Percentiles rank a stretch among this genome's conserved stretches.
Conservation (phyloP, 2,113 vertebrate genomes). For the Hemichromis elongatus region DNA sequence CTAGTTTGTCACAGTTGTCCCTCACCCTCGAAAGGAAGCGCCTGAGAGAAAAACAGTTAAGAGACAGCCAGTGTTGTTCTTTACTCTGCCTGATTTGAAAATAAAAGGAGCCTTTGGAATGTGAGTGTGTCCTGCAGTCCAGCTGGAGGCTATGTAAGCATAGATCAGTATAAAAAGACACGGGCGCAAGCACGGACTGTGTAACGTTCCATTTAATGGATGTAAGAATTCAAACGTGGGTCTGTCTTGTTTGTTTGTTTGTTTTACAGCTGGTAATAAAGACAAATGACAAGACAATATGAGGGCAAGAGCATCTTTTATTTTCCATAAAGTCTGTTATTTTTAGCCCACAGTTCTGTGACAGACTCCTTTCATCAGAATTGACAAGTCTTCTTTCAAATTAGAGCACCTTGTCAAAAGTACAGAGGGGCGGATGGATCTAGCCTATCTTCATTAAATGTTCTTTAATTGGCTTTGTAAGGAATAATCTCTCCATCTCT, state of each 20-base stretch:
- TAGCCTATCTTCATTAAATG: conserved; percentile 60
- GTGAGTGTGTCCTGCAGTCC: conserved; percentile 23
- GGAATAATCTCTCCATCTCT: conserved; percentile 60
- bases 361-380: conserved; percentile 14
- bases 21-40: conserved; percentile 46
- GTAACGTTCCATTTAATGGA: conserved; percentile 7
- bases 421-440: conserved; percentile 26
- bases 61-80: conserved; percentile 18
- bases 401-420: conserved; percentile 42
- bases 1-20: conserved; percentile 53
- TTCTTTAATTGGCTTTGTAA: conserved; percentile 68
- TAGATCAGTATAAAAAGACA: conserved; percentile 23
- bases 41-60: conserved; percentile 28
- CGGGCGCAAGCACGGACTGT: background rate
- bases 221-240: background rate
- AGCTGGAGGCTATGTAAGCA: conserved; percentile 16
- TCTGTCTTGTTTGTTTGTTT: background rate
- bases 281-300: background rate
- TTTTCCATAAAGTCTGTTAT: background rate
- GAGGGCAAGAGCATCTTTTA: background rate
- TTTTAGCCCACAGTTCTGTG: conserved; percentile 15
- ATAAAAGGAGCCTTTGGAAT: conserved; percentile 11
- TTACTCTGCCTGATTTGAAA: conserved; percentile 8
- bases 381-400: conserved; percentile 35
- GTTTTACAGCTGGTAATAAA: background rate